phyloP scores from a whole-genome alignment of 2,797 vertebrate genomes.

The Perodicticus potto region DNA sequence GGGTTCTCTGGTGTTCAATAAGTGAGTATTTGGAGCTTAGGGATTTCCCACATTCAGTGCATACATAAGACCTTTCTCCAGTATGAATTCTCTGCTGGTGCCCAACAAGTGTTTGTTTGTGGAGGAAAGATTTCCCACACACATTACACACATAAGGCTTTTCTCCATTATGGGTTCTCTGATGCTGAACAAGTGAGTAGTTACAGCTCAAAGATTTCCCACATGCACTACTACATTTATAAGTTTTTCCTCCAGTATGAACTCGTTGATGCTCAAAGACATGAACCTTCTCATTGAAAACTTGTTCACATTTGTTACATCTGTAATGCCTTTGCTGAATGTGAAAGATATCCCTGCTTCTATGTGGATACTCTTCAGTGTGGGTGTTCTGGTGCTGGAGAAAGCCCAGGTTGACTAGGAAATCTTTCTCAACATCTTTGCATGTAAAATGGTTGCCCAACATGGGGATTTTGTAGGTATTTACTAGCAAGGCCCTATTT shows the following conservation, averaged over 20 bases:
- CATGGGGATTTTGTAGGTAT: not conserved
- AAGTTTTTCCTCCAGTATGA: not conserved
- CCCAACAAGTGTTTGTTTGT: slow-evolving; percentile 43
- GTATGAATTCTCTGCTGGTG: slow-evolving; percentile 57
- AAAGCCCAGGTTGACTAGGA: not conserved
- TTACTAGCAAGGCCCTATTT: not conserved
- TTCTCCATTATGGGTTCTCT: not conserved
- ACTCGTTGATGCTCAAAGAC: not conserved
- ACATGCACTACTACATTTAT: not conserved
- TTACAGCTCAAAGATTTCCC: slow-evolving; percentile 38
- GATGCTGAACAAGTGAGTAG: slow-evolving; percentile 51
- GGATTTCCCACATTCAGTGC: slow-evolving; percentile 52
- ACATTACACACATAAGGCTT: slow-evolving; percentile 32
- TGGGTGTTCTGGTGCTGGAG: not conserved
- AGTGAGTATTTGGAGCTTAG: slow-evolving; percentile 61
- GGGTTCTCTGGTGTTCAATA: slow-evolving; percentile 72
- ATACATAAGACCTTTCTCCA: slow-evolving; percentile 30
- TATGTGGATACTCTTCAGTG: not conserved
- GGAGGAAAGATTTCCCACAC: slow-evolving; percentile 62
- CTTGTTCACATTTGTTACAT: slow-evolving; percentile 41
- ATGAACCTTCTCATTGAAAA: slow-evolving; percentile 27
- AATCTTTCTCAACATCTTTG: not conserved
- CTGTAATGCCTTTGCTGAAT: not conserved
- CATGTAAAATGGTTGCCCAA: not conserved
- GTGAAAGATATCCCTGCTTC: not conserved